Evolutionary conservation across 2,888 invertebrate species (phyloP).

Genomic region (Ophion ellenae): DNA sequence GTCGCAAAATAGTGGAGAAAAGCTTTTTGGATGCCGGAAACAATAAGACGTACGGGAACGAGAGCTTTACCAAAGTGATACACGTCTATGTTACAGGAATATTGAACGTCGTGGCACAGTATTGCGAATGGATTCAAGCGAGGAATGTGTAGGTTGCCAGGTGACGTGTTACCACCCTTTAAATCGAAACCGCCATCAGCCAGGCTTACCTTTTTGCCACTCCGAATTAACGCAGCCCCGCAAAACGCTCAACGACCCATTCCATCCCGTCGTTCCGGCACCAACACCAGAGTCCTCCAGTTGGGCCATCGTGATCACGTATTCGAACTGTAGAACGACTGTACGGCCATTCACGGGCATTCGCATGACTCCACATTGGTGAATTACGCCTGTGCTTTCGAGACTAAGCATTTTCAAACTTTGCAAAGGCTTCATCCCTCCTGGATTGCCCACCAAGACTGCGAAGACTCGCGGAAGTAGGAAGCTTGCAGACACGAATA

Average conservation of each 20-base stretch:
- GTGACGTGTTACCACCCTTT: constrained; percentile 28
- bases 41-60: constrained; percentile 15
- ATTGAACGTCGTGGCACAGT: constrained; percentile 16
- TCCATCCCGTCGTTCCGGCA: constrained; percentile 31
- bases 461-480: constrained; percentile 12
- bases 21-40: constrained; percentile 9
- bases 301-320: constrained; percentile 31
- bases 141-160: constrained; percentile 19
- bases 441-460: not conserved
- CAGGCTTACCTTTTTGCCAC: constrained; percentile 55
- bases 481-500: constrained; percentile 7
- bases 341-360: constrained; percentile 17
- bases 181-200: constrained; percentile 44
- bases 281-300: constrained; percentile 46
- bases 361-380: constrained; percentile 34
- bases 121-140: constrained; percentile 15
- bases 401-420: constrained; percentile 6
- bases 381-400: constrained; percentile 9
- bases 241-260: constrained; percentile 62
- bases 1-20: not conserved
- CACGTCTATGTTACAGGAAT: constrained; percentile 13
- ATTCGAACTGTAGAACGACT: constrained; percentile 10
- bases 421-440: constrained; percentile 3
- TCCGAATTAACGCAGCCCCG: constrained; percentile 58
- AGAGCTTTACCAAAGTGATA: constrained; percentile 2